Evolutionary conservation across 1,140 invertebrate species (phyloP), one percentile per base, ranked within the genome.

Genomic region (Hylaeus anthracinus): DNA sequence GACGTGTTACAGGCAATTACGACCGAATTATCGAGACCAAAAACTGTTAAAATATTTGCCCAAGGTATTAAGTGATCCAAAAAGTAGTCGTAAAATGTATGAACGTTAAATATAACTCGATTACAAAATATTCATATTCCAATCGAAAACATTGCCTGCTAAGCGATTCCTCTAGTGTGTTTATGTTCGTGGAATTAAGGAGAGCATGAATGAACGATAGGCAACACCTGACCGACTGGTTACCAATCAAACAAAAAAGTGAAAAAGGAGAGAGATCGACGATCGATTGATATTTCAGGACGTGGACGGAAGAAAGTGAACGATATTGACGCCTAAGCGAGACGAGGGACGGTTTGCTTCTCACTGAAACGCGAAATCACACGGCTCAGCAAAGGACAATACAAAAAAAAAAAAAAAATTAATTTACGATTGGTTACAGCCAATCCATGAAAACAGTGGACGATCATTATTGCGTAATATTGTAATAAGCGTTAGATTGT

Each of bases 371-470:
- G 63, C n/a, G 76, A 85, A 84, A 84, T 26, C 70, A 72, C 63
- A 73, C 64, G 26, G 41, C 60, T 39, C n/a, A 69, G 26, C 41
- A 70, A 55, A 79, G 9, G 60, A 74, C 41, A 63, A 73, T 26
- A 83, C 51, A 72, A n/a, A 66, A 45, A 39, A 26, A 37, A 26
- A 37, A n/a, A 5, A 26, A 43, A 15, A 12, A 14, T 12, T 6
- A 82, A 63, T 79, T 48, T 15, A 82, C 10, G 79, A 45, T 84
- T 71, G 84, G 70, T 70, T 66, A 87, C 82, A 83, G 84, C 85
- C 83, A 89, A 73, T 85, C 26, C 82, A 90, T 88, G 65, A 92
- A 91, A 91, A 93, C 92, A 93, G 91, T 93, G 91, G 92, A 92
- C 92, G 88, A 90, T 92, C 90, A 92, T 88, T 85, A 75, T 80